Evolutionary conservation across 2,888 invertebrate genomes (phyloP).

Genomic region (Celastrina argiolus): DNA sequence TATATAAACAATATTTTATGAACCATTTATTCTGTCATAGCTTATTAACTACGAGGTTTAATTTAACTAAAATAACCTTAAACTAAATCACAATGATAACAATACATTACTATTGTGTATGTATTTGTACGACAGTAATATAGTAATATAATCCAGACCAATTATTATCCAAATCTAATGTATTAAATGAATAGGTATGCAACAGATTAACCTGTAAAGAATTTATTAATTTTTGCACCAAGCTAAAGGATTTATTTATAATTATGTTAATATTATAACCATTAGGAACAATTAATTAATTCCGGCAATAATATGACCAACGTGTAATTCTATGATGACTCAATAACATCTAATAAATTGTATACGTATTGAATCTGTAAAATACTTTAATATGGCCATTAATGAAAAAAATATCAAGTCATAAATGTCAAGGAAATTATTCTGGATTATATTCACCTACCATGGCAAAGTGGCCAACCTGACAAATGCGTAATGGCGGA

Average conservation of each 20-base stretch:
- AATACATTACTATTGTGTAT: neutral
- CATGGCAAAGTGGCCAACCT: neutral
- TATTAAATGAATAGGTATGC: neutral
- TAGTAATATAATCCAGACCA: neutral
- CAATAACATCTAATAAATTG: neutral
- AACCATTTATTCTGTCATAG: constrained; percentile 32
- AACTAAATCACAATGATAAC: constrained; percentile 25
- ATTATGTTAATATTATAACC: neutral
- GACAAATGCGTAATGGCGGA: neutral
- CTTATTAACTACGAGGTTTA: constrained; percentile 25
- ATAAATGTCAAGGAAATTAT: neutral
- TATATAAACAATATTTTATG: neutral
- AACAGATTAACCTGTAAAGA: neutral
- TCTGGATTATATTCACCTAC: neutral
- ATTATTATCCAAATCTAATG: neutral
- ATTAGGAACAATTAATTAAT: neutral
- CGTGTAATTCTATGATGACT: neutral
- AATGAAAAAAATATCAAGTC: neutral
- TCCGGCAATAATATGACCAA: neutral
- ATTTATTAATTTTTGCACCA: neutral
- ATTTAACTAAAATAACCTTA: constrained; percentile 26
- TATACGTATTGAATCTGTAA: neutral
- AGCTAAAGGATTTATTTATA: neutral
- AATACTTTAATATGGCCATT: neutral
- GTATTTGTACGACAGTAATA: neutral